These are phyloP conservation scores for Salvelinus alpinus DNA, from an alignment of 2,113 vertebrate genomes.

Conservation along the genomic window DNA sequence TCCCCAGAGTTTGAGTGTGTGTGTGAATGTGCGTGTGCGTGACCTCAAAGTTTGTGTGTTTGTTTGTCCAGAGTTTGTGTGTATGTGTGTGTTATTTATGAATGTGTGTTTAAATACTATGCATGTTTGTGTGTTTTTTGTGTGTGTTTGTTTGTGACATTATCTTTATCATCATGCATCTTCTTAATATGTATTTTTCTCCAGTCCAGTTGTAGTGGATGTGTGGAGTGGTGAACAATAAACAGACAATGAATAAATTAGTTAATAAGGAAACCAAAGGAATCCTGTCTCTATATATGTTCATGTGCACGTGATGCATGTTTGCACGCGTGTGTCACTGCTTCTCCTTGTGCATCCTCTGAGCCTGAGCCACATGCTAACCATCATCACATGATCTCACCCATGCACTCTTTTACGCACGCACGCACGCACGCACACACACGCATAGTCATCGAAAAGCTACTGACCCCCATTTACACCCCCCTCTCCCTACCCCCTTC, in stretches of 20 bases:
- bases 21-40: too few species aligned
- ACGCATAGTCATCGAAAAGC: neutral
- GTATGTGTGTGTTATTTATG: too few species aligned
- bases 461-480: too few species aligned
- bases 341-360: conserved; percentile 30
- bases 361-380: conserved; percentile 31
- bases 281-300: conserved; percentile 31
- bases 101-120: conserved; percentile 25
- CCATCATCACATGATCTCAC: neutral
- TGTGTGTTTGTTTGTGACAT: too few species aligned
- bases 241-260: too few species aligned
- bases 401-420: conserved; percentile 4
- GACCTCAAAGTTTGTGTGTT: too few species aligned
- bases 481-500: conserved; percentile 35
- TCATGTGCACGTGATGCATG: conserved; percentile 36
- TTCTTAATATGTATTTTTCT: too few species aligned
- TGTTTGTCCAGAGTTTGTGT: too few species aligned
- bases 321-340: conserved; percentile 29
- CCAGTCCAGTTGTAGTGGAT: too few species aligned
- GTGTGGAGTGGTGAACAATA: too few species aligned
- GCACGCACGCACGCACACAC: conserved; percentile 6
- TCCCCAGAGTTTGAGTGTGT: conserved; percentile 7
- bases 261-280: conserved; percentile 18
- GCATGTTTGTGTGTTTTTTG: too few species aligned
- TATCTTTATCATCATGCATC: too few species aligned